These are phyloP conservation scores for Echinometra lucunter DNA, from an alignment of 53 echinoderm and acorn worm species.

Conservation along the genomic window DNA sequence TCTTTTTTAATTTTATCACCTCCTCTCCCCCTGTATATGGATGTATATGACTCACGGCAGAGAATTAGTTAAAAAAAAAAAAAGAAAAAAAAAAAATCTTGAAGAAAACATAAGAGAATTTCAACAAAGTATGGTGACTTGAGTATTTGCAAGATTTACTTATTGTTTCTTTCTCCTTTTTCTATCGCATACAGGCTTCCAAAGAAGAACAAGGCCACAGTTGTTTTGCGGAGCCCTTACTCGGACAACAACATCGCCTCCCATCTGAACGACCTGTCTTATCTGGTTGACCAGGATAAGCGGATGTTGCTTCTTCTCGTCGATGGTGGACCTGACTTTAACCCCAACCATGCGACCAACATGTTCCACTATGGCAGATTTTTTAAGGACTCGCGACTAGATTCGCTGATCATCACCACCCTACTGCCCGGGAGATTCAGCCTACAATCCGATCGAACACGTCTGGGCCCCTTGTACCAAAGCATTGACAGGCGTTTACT, in stretches of 20 bases:
- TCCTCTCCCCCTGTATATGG: too few species aligned
- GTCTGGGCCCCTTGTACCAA: conserved; percentile 10
- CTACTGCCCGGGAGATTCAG: conserved; percentile 45
- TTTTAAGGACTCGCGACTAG: neutral
- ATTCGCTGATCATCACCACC: conserved; percentile 38
- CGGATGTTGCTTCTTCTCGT: neutral
- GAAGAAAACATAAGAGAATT: too few species aligned
- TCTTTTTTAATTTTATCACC: too few species aligned
- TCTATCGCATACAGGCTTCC: neutral
- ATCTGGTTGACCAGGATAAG: neutral
- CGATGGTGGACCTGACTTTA: conserved; percentile 32
- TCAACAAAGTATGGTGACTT: too few species aligned
- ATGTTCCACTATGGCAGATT: neutral
- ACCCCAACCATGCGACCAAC: conserved; percentile 18
- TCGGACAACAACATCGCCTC: neutral
- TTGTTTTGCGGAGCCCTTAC: neutral
- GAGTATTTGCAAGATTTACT: too few species aligned
- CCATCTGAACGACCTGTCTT: neutral
- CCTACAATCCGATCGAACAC: conserved; percentile 59
- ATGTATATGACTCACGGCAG: too few species aligned
- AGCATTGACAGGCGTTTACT: conserved; percentile 1
- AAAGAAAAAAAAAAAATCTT: too few species aligned
- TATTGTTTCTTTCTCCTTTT: too few species aligned
- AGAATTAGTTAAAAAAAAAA: too few species aligned
- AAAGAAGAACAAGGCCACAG: neutral